These are phyloP conservation scores for Phyllostomus hastatus DNA, from an alignment of 2,113 vertebrate species.

Conservation along the genomic window DNA sequence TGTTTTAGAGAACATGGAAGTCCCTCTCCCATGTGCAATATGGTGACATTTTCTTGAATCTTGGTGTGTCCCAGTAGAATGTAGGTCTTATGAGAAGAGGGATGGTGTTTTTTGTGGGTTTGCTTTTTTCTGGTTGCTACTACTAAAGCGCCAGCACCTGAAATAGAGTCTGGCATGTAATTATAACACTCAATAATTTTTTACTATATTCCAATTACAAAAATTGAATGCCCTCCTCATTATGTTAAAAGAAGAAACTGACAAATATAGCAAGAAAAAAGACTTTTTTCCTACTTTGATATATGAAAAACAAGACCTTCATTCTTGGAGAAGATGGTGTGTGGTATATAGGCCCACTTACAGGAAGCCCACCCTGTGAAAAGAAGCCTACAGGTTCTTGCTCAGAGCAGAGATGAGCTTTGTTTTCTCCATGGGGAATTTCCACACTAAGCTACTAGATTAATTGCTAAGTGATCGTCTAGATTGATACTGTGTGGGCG, in stretches of 20 bases:
- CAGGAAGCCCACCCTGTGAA: conserved; percentile 65
- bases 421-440: conserved; percentile 84
- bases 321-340: rapidly evolving
- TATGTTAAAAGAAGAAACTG: background rate
- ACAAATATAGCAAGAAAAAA: background rate
- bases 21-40: background rate
- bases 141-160: background rate
- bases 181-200: background rate
- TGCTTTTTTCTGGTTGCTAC: background rate
- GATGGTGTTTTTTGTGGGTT: background rate
- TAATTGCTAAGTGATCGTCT: conserved; percentile 73
- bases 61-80: background rate
- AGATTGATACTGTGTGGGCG: conserved; percentile 80
- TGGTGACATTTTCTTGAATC: background rate
- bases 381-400: conserved; percentile 44
- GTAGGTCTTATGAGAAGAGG: background rate
- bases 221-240: background rate
- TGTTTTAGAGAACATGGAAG: background rate
- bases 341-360: conserved; percentile 49
- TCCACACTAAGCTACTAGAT: conserved; percentile 65
- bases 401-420: conserved; percentile 58
- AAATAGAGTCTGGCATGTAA: background rate
- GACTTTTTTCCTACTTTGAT: background rate
- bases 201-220: background rate
- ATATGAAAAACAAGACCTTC: background rate